Percentiles rank a stretch among this genome's conserved stretches.
Conservation (phyloP, 2,113 vertebrate species). For the Sceloporus tristichus region DNA sequence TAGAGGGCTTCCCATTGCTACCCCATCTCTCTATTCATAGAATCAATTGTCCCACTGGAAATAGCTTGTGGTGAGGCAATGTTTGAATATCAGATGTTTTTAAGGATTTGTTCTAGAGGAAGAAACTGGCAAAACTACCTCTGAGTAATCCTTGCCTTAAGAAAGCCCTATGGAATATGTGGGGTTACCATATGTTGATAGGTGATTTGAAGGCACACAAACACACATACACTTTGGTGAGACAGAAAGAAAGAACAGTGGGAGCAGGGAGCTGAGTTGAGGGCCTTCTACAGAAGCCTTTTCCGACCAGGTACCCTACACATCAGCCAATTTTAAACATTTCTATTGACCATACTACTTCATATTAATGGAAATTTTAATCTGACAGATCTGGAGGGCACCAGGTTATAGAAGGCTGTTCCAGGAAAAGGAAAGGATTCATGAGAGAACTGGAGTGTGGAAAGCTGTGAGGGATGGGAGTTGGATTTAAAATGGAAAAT, state of each 20-base stretch:
- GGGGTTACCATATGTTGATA: no score
- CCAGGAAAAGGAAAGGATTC: not conserved
- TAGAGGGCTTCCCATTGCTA: no score
- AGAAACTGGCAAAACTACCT: no score
- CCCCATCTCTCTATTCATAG: no score
- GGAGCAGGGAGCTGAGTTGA: not conserved
- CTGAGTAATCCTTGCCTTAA: no score
- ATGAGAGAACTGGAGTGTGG: not conserved
- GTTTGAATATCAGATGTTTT: no score
- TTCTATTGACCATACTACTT: not conserved
- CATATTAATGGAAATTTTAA: not conserved
- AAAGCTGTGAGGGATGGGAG: not conserved
- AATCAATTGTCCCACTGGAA: no score
- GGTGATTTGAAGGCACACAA: no score
- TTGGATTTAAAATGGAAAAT: not conserved
- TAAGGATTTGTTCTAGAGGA: no score
- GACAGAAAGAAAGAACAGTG: slow-evolving; percentile 2
- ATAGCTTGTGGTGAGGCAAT: no score
- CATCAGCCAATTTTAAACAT: not conserved
- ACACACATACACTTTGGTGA: not conserved
- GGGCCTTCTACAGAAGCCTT: not conserved
- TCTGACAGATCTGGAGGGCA: not conserved
- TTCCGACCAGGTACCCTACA: not conserved
- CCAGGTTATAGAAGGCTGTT: not conserved
- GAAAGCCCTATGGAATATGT: no score